Conservation (phyloP, 2,113 vertebrate species). For the Chinchilla lanigera region DNA sequence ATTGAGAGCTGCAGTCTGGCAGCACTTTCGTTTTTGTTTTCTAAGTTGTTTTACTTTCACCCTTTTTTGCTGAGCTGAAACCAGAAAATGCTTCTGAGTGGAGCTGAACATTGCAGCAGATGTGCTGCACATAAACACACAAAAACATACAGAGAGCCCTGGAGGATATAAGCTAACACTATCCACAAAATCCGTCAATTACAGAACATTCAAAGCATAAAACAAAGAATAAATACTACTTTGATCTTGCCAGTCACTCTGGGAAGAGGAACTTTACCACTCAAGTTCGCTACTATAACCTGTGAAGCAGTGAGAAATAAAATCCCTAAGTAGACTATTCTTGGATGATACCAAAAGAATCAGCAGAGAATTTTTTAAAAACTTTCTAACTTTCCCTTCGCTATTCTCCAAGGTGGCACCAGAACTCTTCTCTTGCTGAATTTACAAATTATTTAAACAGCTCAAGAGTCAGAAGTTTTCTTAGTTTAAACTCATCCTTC, state of each 20-base stretch:
- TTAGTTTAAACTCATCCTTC: not conserved
- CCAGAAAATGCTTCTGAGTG: slow-evolving; percentile 42
- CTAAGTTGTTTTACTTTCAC: slow-evolving; percentile 69
- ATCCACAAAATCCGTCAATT: slow-evolving; percentile 46
- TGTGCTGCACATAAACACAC: slow-evolving; percentile 45
- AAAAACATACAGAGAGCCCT: slow-evolving; percentile 50
- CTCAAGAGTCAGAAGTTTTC: not conserved
- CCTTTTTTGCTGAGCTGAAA: slow-evolving; percentile 66
- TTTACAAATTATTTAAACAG: not conserved
- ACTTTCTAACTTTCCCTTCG: not conserved
- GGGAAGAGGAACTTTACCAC: not conserved
- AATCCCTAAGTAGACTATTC: not conserved
- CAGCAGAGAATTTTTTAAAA: not conserved
- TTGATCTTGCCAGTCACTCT: slow-evolving; percentile 36
- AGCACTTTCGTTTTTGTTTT: slow-evolving; percentile 64
- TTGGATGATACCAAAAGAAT: not conserved
- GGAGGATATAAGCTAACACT: not conserved
- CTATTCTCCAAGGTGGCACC: not conserved
- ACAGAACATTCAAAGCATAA: not conserved
- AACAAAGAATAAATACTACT: slow-evolving; percentile 54
- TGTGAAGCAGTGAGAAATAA: not conserved
- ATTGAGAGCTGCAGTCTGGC: slow-evolving; percentile 54
- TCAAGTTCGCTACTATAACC: not conserved
- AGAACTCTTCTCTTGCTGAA: not conserved
- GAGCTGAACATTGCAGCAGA: slow-evolving; percentile 24